These are phyloP conservation scores for Nannobrachium achirus DNA, from an alignment of 2,113 vertebrate species.

Conservation along the genomic window DNA sequence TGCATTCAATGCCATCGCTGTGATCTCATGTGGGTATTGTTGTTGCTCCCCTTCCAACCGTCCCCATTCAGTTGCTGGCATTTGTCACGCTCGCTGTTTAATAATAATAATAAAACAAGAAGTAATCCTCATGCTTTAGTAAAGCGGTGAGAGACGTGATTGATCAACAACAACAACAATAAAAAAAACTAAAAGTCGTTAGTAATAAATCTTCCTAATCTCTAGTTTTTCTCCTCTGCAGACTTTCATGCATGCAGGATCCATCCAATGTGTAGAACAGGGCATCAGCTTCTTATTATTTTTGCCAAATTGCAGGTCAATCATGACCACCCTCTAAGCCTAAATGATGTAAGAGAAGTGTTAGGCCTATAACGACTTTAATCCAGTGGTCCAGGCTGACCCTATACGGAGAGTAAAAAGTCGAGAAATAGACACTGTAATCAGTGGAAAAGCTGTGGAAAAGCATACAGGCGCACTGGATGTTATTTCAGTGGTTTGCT, in stretches of 20 bases:
- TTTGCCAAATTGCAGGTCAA: constrained; percentile 46
- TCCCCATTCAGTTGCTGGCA: constrained; percentile 64
- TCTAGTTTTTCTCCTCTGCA: constrained; percentile 19
- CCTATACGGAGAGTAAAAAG: constrained; percentile 43
- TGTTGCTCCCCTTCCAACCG: constrained; percentile 48
- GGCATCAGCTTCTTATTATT: constrained; percentile 10
- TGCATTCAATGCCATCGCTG: constrained; percentile 70
- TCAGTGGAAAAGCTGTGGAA: constrained; percentile 21
- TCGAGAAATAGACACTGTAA: constrained; percentile 8
- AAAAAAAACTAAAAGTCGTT: constrained; percentile 58
- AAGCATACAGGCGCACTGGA: constrained; percentile 48
- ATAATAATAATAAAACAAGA: constrained; percentile 31
- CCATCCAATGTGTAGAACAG: constrained; percentile 17
- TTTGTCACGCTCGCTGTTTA: constrained; percentile 65
- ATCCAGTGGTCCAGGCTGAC: constrained; percentile 31
- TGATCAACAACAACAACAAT: constrained; percentile 51
- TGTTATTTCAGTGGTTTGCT: constrained; percentile 59
- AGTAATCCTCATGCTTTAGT: constrained; percentile 52
- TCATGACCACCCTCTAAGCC: constrained; percentile 17
- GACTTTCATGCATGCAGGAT: constrained; percentile 8
- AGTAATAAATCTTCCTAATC: constrained; percentile 50
- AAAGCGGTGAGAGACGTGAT: constrained; percentile 51
- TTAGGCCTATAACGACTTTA: constrained; percentile 35
- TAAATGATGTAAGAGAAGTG: constrained; percentile 26
- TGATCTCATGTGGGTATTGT: constrained; percentile 67